These are phyloP conservation scores for Syrphus vitripennis DNA, from an alignment of 2,888 invertebrate genomes.

Conservation along the genomic window DNA sequence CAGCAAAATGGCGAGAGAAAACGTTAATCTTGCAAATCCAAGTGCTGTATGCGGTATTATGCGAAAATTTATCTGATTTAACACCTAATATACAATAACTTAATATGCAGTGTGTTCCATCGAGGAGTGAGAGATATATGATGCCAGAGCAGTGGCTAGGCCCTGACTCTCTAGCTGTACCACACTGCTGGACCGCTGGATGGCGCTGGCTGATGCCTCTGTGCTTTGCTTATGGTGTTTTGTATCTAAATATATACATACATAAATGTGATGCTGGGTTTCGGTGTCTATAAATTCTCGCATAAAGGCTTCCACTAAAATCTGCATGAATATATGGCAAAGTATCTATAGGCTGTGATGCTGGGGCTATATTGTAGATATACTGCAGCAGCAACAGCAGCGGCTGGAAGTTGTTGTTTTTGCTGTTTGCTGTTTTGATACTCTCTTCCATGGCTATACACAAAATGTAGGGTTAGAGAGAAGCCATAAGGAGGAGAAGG, in stretches of 20 bases:
- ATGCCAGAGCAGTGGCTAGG: conserved; percentile 62
- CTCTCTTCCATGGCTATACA: background rate
- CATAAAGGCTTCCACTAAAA: conserved; percentile 70
- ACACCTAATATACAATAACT: conserved; percentile 82
- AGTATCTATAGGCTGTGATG: conserved; percentile 32
- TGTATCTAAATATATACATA: background rate
- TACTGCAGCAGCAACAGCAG: conserved; percentile 18
- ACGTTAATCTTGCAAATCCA: conserved; percentile 82
- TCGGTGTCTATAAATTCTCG: conserved; percentile 68
- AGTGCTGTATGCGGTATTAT: conserved; percentile 82
- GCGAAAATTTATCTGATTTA: conserved; percentile 82
- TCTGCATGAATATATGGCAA: conserved; percentile 68
- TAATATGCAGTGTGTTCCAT: conserved; percentile 78
- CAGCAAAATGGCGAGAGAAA: conserved; percentile 73
- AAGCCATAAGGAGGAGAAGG: background rate
- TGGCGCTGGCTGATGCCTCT: conserved; percentile 20
- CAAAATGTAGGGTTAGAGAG: background rate
- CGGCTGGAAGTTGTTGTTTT: conserved; percentile 38
- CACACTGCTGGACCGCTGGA: conserved; percentile 44
- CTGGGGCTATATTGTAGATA: conserved; percentile 28
- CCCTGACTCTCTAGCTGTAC: conserved; percentile 27
- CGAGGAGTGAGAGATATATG: conserved; percentile 71
- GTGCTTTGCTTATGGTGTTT: conserved; percentile 40
- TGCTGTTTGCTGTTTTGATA: conserved; percentile 47
- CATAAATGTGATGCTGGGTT: background rate